Conservation (phyloP, 2,888 invertebrate species). For the Toxonevra muliebris region DNA sequence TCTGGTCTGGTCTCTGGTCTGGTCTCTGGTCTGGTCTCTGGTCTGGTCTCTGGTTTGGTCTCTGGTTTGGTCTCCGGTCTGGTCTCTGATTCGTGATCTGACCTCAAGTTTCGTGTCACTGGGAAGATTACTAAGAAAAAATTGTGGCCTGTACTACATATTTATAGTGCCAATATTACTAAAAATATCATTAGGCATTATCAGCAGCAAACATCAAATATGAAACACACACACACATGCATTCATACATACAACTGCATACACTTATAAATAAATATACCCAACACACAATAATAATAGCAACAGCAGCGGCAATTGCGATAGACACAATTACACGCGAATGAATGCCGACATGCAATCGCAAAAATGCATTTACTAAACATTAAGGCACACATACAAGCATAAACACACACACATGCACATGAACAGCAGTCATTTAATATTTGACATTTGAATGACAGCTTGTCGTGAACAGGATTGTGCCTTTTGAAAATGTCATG, state of each 20-base stretch:
- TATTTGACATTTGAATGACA: constrained; percentile 59
- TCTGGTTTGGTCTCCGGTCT: too few relatives aligned
- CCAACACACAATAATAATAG: too few relatives aligned
- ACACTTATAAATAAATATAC: constrained; percentile 7
- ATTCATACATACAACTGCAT: too few relatives aligned
- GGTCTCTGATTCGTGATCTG: too few relatives aligned
- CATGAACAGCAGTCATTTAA: constrained; percentile 37
- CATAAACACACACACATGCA: constrained; percentile 4
- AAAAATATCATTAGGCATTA: constrained; percentile 14
- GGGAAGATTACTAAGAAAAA: too few relatives aligned
- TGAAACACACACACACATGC: constrained; percentile 12
- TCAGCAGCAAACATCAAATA: constrained; percentile 10
- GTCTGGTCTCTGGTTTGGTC: too few relatives aligned
- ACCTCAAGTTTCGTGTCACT: too few relatives aligned
- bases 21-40: too few relatives aligned
- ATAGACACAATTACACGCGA: neutral
- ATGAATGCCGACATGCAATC: neutral
- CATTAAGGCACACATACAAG: neutral
- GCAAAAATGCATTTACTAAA: constrained; percentile 6
- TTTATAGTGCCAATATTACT: constrained; percentile 19
- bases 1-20: too few relatives aligned
- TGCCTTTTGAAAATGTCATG: constrained; percentile 41
- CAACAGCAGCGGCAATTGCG: neutral
- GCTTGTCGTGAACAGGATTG: constrained; percentile 54
- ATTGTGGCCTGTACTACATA: too few relatives aligned